Base-by-base conservation (phyloP, 2,888 invertebrate genomes). In the Apoderus coryli region DNA sequence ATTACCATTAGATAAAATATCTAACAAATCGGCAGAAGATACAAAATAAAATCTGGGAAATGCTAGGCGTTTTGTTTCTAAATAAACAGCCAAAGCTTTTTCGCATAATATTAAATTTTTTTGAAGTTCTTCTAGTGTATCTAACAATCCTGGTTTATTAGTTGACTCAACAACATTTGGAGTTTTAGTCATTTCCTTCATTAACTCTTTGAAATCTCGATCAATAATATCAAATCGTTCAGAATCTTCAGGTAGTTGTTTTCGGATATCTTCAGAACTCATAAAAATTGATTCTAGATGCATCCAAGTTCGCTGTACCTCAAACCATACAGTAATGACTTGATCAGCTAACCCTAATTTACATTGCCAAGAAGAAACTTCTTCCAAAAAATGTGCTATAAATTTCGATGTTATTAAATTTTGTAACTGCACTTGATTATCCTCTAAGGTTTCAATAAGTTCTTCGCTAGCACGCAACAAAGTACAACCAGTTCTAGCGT, bases 11-110 rank as follows among this genome's bases (percentile, higher is more conserved):
- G 93, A 93, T 26, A 95, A 64, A 44, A 95, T 82, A 56, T 95
- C 95, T 36, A 95, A 60, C 30, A 95, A 63, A 64, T 95, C 95
- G 29, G 89, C 90, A 5, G 92, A 90, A 5, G 93, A 93, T 2
- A 95, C 89, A 59, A 95, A 95, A 62, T 95, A 95, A 62, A 95
- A 95, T 51, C 84, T 65, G 10, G 95, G 93, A 62, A 95, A 95
- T 3, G 92, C 90, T 32, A 95, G 63, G 46, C 95, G 69, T 59
- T 95, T 95, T 1, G 93, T 93, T 66, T 95, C 93, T 46, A 95
- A 67, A 60, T 95, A 95, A 56, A 95, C 92, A 13, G 93, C 92
- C 38, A 95, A 62, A 6, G 93, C 93, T 60, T 95, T 95, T 60
- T 95, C 95, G 56, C 95, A 95, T 14, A 93, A 67, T 0, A 80